A percentile compares a stretch with the other conserved stretches of the same genome.
Conservation (phyloP, 2,113 vertebrate species). For the Irena cyanogastra region DNA sequence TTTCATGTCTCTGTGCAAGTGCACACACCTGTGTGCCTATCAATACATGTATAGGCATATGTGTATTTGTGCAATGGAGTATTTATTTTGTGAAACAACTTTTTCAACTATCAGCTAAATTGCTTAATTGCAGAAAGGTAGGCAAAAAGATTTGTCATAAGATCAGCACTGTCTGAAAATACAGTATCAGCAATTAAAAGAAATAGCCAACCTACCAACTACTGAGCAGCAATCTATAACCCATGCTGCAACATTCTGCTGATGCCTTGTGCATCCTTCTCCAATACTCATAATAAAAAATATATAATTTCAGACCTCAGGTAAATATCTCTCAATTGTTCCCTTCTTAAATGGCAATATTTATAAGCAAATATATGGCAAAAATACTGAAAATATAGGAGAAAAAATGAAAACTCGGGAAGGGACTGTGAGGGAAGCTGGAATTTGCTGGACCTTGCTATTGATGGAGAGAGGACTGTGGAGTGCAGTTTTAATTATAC, state of each 20-base stretch:
- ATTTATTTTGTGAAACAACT: neutral
- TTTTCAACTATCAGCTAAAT: neutral
- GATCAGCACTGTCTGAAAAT: conserved; percentile 46
- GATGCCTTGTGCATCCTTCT: conserved; percentile 12
- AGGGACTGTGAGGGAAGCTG: neutral
- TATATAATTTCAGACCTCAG: neutral
- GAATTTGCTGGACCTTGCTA: neutral
- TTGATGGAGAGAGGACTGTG: neutral
- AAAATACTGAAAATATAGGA: neutral
- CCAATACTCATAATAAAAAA: neutral
- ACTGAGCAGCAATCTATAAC: conserved; percentile 40
- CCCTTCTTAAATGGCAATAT: neutral
- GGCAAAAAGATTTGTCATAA: conserved; percentile 11
- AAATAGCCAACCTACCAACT: conserved; percentile 37
- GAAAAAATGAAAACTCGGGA: neutral
- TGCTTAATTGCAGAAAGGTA: conserved; percentile 40
- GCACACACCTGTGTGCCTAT: neutral
- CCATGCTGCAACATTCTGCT: conserved; percentile 25
- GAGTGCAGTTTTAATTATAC: neutral
- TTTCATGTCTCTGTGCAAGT: neutral
- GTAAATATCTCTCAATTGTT: neutral
- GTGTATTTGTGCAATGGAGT: neutral
- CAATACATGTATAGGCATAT: neutral
- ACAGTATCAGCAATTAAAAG: conserved; percentile 48
- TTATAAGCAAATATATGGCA: neutral